Evolutionary conservation across 1,140 invertebrate genomes (phyloP), one percentile per base, ranked within the genome.

Genomic region (Heliothis subflexa): DNA sequence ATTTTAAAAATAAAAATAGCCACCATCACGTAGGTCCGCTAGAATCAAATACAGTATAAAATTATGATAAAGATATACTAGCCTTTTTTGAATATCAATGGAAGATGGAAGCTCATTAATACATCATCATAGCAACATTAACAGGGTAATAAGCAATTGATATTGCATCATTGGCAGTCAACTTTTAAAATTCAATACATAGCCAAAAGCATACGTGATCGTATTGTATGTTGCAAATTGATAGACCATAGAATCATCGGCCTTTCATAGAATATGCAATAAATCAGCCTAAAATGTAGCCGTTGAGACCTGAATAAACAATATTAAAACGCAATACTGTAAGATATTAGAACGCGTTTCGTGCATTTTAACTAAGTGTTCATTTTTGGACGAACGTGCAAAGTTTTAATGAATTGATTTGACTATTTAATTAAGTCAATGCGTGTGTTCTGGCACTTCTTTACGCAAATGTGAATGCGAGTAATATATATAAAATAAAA

Each of bases 251-350:
- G 49, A 77, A 66, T 77, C 47, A 54, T 57, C 52, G 45, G 18
- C 40, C 47, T 57, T 14, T 70, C 25, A 72, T 57, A 72, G 52
- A 7, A 47, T 25, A 54, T 13, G 62, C 40, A 2, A 77, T 77
- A 66, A 68, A 68, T 68, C 62, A 68, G 16, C 18, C 13, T 12
- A 68, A 68, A 68, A 68, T 77, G 47, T 68, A n/a, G 50, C 62
- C 13, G 21, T 47, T 40, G 52, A 52, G 49, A 33, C n/a, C 49
- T 66, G 74, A 77, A 77, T 77, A 76, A n/a, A 66, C 25, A 68
- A 77, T 77, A 77, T 66, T 75, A 52, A 64, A 62, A 62, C 73
- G 73, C 52, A 72, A 72, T 71, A 71, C 50, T 55, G 28, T 21
- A 49, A 28, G 47, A 64, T 66, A 77, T 55, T 68, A 68, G 13